Conservation (phyloP, 2,113 vertebrate species). For the Lasiurus borealis region DNA sequence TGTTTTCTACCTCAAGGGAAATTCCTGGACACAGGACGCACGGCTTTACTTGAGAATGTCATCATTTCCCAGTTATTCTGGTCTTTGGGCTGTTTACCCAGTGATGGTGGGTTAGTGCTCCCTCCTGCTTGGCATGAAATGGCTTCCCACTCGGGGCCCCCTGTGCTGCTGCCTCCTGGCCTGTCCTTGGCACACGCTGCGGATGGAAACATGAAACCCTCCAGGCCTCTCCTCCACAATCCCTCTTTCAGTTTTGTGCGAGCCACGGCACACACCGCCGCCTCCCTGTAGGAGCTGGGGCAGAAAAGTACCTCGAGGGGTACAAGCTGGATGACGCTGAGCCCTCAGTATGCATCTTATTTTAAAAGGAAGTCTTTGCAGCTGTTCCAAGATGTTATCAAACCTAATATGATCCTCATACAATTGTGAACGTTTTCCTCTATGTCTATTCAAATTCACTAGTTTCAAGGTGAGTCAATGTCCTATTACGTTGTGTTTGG, state of each 20-base stretch:
- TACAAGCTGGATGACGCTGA: background rate
- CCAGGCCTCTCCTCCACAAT: background rate
- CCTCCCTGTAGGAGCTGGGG: background rate
- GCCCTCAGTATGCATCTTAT: background rate
- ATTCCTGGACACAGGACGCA: constrained; percentile 71
- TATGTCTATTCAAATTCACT: background rate
- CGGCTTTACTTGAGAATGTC: constrained; percentile 70
- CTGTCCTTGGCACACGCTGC: constrained; percentile 33
- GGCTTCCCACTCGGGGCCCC: constrained; percentile 14
- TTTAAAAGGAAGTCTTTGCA: constrained; percentile 18
- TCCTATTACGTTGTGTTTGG: background rate
- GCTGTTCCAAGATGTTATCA: constrained; percentile 34
- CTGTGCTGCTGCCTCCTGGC: background rate
- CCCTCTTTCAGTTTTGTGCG: background rate
- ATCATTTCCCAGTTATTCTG: constrained; percentile 65
- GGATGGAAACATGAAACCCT: background rate
- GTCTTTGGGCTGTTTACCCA: constrained; percentile 71
- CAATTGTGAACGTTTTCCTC: background rate
- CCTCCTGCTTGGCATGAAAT: background rate
- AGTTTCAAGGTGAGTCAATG: background rate
- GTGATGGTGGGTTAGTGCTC: constrained; percentile 27
- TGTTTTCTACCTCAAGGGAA: constrained; percentile 77
- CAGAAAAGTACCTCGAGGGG: background rate
- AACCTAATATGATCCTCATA: background rate
- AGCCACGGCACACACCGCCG: background rate